phyloP scores from a whole-genome alignment of 2,797 vertebrate genomes.

The Clarias laeviceps region DNA sequence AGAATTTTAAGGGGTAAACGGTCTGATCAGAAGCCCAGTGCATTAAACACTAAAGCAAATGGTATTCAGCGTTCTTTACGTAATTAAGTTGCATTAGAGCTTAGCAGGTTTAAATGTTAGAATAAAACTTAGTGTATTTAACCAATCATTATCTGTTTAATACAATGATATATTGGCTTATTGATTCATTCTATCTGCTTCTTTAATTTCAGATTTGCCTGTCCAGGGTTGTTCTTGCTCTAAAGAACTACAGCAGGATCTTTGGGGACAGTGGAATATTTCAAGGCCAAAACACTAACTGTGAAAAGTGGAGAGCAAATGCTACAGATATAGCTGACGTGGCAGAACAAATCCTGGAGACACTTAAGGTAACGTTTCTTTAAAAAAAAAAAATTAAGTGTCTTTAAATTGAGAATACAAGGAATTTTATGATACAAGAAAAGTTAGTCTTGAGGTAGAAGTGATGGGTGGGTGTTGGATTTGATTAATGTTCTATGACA shows the following conservation, averaged over 20 bases:
- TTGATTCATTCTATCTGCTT: constrained; percentile 16
- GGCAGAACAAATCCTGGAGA: constrained; percentile 15
- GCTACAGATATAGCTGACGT: constrained; percentile 17
- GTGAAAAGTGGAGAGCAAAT: constrained; percentile 45
- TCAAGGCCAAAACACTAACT: constrained; percentile 8
- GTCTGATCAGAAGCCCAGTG: background rate
- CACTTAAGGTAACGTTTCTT: constrained; percentile 44
- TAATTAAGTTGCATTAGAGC: background rate
- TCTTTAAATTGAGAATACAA: background rate
- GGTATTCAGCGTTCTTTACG: background rate
- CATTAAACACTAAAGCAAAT: background rate
- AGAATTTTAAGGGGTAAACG: background rate
- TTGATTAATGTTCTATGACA: background rate
- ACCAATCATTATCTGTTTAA: background rate
- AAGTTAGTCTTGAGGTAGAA: background rate
- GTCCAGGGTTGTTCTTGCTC: constrained; percentile 63
- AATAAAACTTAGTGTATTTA: background rate
- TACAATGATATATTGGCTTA: background rate
- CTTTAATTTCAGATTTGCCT: constrained; percentile 65
- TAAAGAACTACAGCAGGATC: constrained; percentile 60
- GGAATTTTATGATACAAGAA: background rate
- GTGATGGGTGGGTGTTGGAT: background rate
- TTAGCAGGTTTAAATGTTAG: background rate
- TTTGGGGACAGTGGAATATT: constrained; percentile 54
- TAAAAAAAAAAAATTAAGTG: background rate